Evolutionary conservation across 2,113 vertebrate species (phyloP), one percentile per base, ranked within the genome.

Genomic region (Megalops atlanticus): DNA sequence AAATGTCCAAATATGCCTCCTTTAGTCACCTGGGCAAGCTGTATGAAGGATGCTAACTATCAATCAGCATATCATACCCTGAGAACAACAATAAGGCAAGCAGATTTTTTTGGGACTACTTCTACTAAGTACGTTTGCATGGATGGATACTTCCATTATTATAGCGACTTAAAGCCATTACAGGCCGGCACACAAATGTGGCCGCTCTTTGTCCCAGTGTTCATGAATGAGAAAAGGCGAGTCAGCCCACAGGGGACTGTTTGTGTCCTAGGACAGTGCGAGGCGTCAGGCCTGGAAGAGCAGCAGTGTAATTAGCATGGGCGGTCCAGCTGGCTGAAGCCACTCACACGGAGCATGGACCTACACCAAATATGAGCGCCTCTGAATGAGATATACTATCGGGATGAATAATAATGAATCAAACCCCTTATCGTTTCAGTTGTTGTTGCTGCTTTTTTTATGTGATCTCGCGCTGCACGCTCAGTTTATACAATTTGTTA

Each of bases 281-380:
- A 43, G 39, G 71, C 72, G 38, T 38, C 41, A 45, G 33, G 33
- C 40, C 74, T 75, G 80, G n/a, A 43, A 68, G 18, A 52, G 76
- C 73, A 43, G 72, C 24, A 41, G 72, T 15, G 35, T 81, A 74
- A 74, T 80, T 80, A 80, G 35, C 79, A 80, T 49, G 45, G 69
- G 2, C 35, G n/a, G 35, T 33, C 35, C 45, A 12, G 70, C 35
- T 80, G 35, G 11, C 72, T 6, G 21, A 68, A 36, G 40, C 33
- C 7, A 16, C 68, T 39, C 36, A 40, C 72, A 74, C 24, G n/a
- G 52, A 52, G 35, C 54, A 64, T 74, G 27, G 54, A 38, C 80
- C 49, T n/a, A 38, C 54, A 47, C 43, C 35, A 81, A 76, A 81
- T 7, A 40, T n/a, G 21, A 6, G 5, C 27, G 31, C 5, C 24